These are phyloP conservation scores for Menura novaehollandiae DNA, from an alignment of 2,113 vertebrate genomes.

Conservation along the genomic window DNA sequence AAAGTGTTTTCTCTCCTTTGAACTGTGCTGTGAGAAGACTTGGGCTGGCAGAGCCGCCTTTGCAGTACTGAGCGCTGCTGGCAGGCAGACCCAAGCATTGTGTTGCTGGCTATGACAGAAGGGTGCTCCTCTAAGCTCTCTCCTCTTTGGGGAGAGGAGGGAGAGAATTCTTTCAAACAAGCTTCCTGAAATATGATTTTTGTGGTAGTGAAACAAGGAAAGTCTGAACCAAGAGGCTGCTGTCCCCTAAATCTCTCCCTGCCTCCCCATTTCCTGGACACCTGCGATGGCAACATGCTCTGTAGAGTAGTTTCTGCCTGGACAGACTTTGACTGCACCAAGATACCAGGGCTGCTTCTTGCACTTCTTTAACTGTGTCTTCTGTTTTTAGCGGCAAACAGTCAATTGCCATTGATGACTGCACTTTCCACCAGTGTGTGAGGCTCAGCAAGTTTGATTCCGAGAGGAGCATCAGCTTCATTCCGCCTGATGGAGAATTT, in stretches of 20 bases:
- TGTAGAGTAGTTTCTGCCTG: constrained; percentile 43
- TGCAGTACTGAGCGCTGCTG: not conserved
- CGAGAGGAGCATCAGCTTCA: constrained; percentile 98
- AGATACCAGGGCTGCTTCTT: not conserved
- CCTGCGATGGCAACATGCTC: not conserved
- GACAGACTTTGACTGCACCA: not conserved
- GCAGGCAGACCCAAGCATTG: not conserved
- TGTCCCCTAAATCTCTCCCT: constrained; percentile 10
- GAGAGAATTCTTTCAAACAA: not conserved
- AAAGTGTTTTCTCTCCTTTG: constrained; percentile 1
- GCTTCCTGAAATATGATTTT: not conserved
- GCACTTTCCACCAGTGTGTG: constrained; percentile 98
- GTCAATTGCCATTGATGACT: constrained; percentile 99
- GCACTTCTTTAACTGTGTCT: not conserved
- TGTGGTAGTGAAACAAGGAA: not conserved
- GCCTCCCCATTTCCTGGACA: constrained; percentile 1
- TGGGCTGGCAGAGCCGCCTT: not conserved
- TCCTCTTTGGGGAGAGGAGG: not conserved
- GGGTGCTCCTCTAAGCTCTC: not conserved
- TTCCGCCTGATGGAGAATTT: constrained; percentile 97
- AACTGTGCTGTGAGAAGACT: not conserved
- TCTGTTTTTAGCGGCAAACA: constrained; percentile 87
- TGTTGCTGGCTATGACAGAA: not conserved
- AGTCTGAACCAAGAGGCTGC: not conserved
- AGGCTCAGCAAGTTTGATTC: constrained; percentile 99